Evolutionary conservation across 2,888 invertebrate genomes (phyloP).

Genomic region (Cataglyphis livida): DNA sequence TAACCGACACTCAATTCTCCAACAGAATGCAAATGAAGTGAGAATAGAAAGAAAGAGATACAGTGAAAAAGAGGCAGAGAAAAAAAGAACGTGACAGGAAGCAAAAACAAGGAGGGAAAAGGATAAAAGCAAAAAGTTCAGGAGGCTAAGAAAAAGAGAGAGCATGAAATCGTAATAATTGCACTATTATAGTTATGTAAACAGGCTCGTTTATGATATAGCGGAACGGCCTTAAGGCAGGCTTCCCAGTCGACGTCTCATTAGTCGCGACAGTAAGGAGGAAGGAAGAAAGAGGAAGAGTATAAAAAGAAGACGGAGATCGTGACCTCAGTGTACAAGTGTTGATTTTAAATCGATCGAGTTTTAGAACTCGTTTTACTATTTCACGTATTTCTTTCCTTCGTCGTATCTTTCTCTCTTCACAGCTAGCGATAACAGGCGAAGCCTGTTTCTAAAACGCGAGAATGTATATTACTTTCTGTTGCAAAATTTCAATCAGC

Average conservation of each 20-base stretch:
- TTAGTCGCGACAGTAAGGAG: slow-evolving; percentile 44
- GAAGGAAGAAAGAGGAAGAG: slow-evolving; percentile 55
- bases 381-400: slow-evolving; percentile 24
- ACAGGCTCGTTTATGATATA: slow-evolving; percentile 62
- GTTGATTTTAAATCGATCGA: slow-evolving; percentile 56
- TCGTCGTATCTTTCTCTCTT: slow-evolving; percentile 34
- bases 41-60: neutral
- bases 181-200: slow-evolving; percentile 67
- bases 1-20: neutral
- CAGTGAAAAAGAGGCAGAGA: neutral
- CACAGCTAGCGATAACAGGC: slow-evolving; percentile 5
- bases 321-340: slow-evolving; percentile 37
- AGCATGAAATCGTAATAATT: slow-evolving; percentile 61
- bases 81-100: neutral
- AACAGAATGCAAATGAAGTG: neutral
- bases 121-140: neutral
- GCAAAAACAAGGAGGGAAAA: neutral
- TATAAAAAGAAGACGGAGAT: slow-evolving; percentile 55
- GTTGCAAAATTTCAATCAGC: slow-evolving; percentile 44
- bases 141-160: neutral
- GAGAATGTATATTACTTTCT: slow-evolving; percentile 6
- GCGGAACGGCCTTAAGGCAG: slow-evolving; percentile 35
- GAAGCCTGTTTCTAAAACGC: slow-evolving; percentile 22
- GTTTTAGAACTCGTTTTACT: slow-evolving; percentile 57
- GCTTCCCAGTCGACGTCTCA: slow-evolving; percentile 55